phyloP scores from a whole-genome alignment of 2,113 vertebrate species.

The Psittacus erithacus region DNA sequence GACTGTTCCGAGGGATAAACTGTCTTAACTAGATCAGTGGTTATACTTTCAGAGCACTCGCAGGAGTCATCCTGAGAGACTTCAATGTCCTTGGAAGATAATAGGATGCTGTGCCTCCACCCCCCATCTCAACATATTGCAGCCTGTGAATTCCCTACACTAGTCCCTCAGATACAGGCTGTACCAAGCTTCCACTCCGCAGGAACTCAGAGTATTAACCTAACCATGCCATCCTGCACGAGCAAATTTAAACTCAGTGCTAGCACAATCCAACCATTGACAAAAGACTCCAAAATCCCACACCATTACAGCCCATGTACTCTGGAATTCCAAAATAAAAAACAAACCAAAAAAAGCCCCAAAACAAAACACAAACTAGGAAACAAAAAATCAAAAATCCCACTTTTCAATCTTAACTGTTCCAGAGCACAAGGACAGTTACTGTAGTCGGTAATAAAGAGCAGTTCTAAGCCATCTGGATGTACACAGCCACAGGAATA shows the following conservation, averaged over 20 bases:
- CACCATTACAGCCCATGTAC: background rate
- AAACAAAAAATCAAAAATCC: background rate
- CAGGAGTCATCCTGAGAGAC: background rate
- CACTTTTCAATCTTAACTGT: conserved; percentile 3
- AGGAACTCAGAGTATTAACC: background rate
- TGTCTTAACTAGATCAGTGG: conserved; percentile 1
- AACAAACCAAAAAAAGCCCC: background rate
- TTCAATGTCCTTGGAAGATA: background rate
- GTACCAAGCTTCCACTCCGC: background rate
- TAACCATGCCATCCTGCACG: background rate
- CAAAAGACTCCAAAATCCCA: background rate
- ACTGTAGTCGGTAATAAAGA: conserved; percentile 7
- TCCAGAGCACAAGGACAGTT: conserved; percentile 21
- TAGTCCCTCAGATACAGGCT: background rate
- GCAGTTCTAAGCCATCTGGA: background rate
- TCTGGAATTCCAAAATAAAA: background rate
- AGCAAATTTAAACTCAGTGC: background rate
- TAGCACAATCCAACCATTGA: background rate
- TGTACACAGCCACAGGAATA: conserved; percentile 1
- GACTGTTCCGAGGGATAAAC: background rate
- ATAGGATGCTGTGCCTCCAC: background rate
- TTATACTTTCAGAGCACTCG: conserved; percentile 3
- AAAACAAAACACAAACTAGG: background rate
- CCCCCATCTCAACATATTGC: background rate
- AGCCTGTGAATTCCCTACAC: background rate